These are phyloP conservation scores for Montipora capitata DNA, from an alignment of 92 coral and sea anemone species.

Conservation along the genomic window DNA sequence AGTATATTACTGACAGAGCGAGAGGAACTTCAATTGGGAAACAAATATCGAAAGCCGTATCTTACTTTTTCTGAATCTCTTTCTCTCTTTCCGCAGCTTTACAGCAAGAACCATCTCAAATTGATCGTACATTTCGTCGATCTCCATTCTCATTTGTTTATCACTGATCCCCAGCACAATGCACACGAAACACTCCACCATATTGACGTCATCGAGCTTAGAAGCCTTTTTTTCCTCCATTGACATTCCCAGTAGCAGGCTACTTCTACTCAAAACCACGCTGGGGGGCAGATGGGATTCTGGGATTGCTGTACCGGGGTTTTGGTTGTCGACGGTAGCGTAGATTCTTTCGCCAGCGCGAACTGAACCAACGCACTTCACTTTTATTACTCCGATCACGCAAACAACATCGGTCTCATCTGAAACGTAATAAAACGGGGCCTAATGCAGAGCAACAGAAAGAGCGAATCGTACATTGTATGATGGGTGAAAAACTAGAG, in stretches of 20 bases:
- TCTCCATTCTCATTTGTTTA: conserved; percentile 84
- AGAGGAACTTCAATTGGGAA: too few relatives aligned
- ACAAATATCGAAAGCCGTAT: background rate
- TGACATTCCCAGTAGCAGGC: conserved; percentile 71
- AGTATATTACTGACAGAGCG: background rate
- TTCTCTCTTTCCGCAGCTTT: conserved; percentile 74
- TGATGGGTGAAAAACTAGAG: too few relatives aligned
- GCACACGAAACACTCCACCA: conserved; percentile 94
- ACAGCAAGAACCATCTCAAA: conserved; percentile 75
- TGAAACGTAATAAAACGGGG: background rate
- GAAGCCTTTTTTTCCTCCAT: conserved; percentile 70
- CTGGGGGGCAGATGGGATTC: conserved; percentile 92
- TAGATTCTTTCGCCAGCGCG: conserved; percentile 96
- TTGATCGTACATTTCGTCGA: conserved; percentile 89
- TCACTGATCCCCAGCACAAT: conserved; percentile 93
- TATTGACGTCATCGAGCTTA: conserved; percentile 65
- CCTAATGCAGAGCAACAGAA: too few relatives aligned
- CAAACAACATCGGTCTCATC: conserved; percentile 89
- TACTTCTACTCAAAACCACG: conserved; percentile 57
- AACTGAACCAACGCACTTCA: conserved; percentile 88
- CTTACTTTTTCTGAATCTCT: conserved; percentile 66
- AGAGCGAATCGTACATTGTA: too few relatives aligned
- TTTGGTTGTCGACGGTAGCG: conserved; percentile 73
- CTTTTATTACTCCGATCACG: conserved; percentile 96
- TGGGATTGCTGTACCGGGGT: conserved; percentile 95